Evolutionary conservation across 2,113 vertebrate species (phyloP), one percentile per base, ranked within the genome.

Genomic region (Bubo bubo): DNA sequence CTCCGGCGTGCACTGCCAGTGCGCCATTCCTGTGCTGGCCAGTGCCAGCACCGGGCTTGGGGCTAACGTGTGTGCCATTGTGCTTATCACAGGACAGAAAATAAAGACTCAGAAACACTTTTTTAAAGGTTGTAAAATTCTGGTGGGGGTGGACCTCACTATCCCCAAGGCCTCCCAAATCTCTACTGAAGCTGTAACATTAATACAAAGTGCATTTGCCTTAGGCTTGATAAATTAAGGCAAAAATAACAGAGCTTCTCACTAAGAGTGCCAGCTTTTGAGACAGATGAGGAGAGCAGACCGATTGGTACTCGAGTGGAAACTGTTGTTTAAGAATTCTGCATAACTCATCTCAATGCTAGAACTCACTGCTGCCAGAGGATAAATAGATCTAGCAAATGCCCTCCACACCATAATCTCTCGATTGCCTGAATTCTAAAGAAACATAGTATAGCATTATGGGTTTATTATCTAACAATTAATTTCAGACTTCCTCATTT

Each of bases 21-120:
- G 13, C 14, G 30, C 9, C 30, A 41, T 7, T 22, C 30, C 56
- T 9, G 24, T 45, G 21, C 24, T 5, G 1, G 21, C 17, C 41
- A 50, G 49, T 26, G 28, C 8, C 64, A 74, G 43, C 0, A 3
- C 26, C 22, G 35, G 39, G 28, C 39, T 72, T 32, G 27, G 28
- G 16, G 6, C 16, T 73, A 52, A 55, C 0, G 0, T 15, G 10
- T 30, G 15, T 23, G 30, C 26, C 43, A 14, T 2, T 10, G 8
- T 41, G 24, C 8, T 87, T 37, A 62, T 5, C 53, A 67, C 30
- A 41, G 27, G n/a, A 22, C 52, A 49, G n/a, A 80, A 60, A 75
- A 41, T 14, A 45, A 75, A 75, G 17, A 35, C 41, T 50, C 22
- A 30, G 45, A 60, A 72, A 71, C 9, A n/a, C 8, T 41, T 52